These are phyloP conservation scores for Rhinogobio ventralis DNA, from an alignment of 2,797 vertebrate genomes.

Conservation along the genomic window DNA sequence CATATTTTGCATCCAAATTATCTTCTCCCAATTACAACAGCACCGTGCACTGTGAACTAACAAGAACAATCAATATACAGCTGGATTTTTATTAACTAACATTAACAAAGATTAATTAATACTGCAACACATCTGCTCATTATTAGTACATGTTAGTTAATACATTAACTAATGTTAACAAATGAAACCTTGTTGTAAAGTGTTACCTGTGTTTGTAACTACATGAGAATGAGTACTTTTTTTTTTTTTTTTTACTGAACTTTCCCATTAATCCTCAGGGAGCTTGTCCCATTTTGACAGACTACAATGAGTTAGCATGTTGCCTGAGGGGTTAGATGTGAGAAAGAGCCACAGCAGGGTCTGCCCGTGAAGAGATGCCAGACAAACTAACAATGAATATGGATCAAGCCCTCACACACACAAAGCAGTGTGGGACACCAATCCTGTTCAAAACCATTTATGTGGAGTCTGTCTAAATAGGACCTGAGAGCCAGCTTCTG, in stretches of 20 bases:
- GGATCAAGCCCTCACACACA: conserved; percentile 51
- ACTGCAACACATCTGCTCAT: too few species aligned
- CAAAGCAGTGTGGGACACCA: conserved; percentile 40
- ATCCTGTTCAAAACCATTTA: conserved; percentile 58
- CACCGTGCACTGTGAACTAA: too few species aligned
- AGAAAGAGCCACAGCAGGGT: conserved; percentile 14
- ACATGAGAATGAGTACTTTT: background rate
- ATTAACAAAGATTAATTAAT: too few species aligned
- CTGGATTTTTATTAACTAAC: too few species aligned
- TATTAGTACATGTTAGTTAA: too few species aligned
- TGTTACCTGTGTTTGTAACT: background rate
- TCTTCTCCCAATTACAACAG: background rate
- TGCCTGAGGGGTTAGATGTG: conserved; percentile 15
- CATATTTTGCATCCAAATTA: background rate
- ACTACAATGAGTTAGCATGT: conserved; percentile 33
- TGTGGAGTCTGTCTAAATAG: conserved; percentile 54
- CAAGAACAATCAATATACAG: too few species aligned
- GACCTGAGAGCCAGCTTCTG: conserved; percentile 55
- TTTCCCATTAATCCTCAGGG: conserved; percentile 20
- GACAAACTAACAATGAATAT: conserved; percentile 61
- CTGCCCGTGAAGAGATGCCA: conserved; percentile 16
- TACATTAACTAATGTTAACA: too few species aligned
- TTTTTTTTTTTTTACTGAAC: background rate
- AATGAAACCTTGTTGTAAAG: too few species aligned
- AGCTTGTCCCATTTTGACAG: conserved; percentile 39